Conservation (phyloP, 2,888 invertebrate genomes). For the Polietes domitor region DNA sequence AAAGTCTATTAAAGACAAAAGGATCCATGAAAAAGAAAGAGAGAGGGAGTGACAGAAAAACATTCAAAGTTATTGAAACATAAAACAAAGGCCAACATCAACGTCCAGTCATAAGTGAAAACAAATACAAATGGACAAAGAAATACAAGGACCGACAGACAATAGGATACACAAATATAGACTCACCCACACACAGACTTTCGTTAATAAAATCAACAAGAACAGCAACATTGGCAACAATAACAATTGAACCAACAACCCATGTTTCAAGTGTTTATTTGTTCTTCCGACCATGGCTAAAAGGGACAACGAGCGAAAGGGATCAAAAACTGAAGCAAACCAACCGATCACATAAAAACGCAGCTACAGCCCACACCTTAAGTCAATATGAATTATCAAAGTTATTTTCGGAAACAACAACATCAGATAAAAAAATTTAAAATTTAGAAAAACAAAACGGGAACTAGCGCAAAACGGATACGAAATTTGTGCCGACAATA, state of each 20-base stretch:
- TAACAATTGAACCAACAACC: constrained; percentile 12
- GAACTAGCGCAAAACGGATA: background rate
- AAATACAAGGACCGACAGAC: background rate
- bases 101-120: constrained; percentile 24
- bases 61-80: constrained; percentile 45
- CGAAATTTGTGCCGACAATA: no score
- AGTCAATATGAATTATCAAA: constrained; percentile 54
- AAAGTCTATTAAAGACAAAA: background rate
- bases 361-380: constrained; percentile 36
- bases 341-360: no score
- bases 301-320: constrained; percentile 5
- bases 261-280: constrained; percentile 29
- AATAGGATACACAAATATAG: background rate
- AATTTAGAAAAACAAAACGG: background rate
- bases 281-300: constrained; percentile 1
- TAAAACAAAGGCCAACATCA: constrained; percentile 33
- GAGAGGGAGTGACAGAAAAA: no score
- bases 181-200: background rate
- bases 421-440: background rate
- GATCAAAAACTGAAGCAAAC: no score
- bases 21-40: no score
- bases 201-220: constrained; percentile 17
- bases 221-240: no score
- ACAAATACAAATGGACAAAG: constrained; percentile 24
- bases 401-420: constrained; percentile 30